Conservation (phyloP, 2,113 vertebrate genomes). For the Falco punctatus region DNA sequence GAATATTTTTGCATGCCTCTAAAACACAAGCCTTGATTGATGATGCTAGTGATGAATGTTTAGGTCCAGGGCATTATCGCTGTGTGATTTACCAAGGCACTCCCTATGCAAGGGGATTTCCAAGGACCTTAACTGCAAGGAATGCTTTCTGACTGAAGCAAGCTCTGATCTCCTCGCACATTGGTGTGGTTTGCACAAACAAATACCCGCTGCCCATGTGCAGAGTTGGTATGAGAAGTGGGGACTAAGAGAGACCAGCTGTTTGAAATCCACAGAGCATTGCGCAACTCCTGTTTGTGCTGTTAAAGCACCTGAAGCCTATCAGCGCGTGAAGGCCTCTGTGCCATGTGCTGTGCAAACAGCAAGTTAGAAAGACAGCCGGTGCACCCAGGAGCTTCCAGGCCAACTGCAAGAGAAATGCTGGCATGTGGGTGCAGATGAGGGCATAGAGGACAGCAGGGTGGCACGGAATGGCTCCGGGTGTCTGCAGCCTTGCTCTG, state of each 20-base stretch:
- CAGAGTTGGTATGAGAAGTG: not conserved
- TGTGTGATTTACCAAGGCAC: not conserved
- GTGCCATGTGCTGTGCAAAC: slow-evolving; percentile 46
- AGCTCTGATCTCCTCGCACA: not conserved
- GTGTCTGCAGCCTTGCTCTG: not conserved
- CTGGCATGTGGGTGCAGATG: not conserved
- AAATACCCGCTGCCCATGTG: not conserved
- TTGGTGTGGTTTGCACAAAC: not conserved
- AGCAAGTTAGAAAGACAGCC: not conserved
- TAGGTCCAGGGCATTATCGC: not conserved
- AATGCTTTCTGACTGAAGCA: slow-evolving; percentile 6
- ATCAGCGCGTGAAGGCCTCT: not conserved
- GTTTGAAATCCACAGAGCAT: not conserved
- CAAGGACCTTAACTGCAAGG: not conserved
- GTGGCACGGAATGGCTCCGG: fast-evolving
- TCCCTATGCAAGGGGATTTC: slow-evolving; percentile 35
- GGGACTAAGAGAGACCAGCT: not conserved
- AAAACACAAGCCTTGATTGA: not conserved
- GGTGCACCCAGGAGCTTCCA: not conserved
- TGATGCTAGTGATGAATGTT: not conserved
- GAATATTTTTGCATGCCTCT: not conserved
- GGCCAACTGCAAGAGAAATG: fast-evolving
- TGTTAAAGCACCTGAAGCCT: slow-evolving; percentile 25
- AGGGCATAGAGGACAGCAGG: not conserved
- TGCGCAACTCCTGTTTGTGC: slow-evolving; percentile 40